Percentiles rank a stretch among this genome's conserved stretches.
phyloP scores from a whole-genome alignment of 2,113 vertebrate species.

The Megalops atlanticus region DNA sequence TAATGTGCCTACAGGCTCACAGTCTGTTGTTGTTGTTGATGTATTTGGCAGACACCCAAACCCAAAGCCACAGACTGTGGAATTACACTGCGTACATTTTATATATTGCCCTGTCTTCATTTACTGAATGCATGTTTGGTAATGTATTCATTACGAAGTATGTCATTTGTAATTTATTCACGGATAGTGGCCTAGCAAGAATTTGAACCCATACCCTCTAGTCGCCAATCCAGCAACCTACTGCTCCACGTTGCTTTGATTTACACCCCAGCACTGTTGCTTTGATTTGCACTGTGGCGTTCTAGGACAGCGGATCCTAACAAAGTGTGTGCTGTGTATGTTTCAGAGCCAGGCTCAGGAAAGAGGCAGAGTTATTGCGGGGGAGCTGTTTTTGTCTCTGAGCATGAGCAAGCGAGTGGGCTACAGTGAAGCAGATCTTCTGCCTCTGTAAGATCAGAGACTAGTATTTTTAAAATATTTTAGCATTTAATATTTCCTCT shows the following conservation, averaged over 20 bases:
- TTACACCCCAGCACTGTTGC: neutral
- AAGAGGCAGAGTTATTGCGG: slow-evolving; percentile 9
- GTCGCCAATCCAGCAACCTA: slow-evolving; percentile 4
- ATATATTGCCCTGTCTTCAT: neutral
- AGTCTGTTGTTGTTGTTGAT: neutral
- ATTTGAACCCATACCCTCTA: neutral
- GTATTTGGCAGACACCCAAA: neutral
- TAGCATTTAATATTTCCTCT: neutral
- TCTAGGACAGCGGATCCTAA: slow-evolving; percentile 12
- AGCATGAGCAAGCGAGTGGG: slow-evolving; percentile 39
- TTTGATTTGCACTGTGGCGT: neutral
- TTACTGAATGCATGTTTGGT: neutral
- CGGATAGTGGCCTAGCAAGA: neutral
- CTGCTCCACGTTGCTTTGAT: neutral
- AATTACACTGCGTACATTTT: neutral
- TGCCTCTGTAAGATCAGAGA: slow-evolving; percentile 58
- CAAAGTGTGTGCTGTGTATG: slow-evolving; percentile 34
- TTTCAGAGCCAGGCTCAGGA: slow-evolving; percentile 31
- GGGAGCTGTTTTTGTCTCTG: slow-evolving; percentile 49
- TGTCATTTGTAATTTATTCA: neutral
- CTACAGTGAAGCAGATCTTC: slow-evolving; percentile 37
- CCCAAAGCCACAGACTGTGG: neutral
- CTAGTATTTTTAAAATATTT: no score
- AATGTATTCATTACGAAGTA: neutral
- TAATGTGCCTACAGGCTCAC: neutral